Evolutionary conservation across 2,113 vertebrate genomes (phyloP), one percentile per base, ranked within the genome.

Genomic region (Dicerorhinus sumatrensis): DNA sequence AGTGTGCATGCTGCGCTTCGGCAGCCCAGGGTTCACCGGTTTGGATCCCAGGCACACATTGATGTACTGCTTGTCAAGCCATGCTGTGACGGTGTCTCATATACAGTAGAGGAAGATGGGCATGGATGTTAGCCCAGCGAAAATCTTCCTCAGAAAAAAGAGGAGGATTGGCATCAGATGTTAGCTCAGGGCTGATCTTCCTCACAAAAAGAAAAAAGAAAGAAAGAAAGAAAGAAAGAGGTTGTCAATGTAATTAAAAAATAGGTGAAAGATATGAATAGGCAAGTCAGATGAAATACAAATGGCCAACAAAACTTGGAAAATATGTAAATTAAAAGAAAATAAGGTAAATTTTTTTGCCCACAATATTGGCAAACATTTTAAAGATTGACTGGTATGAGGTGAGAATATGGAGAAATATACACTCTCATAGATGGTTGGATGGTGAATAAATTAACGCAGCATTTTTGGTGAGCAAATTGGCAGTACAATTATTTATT

Each of bases 251-350:
- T 84, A 56, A 89, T 12, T 56, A 60, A 84, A 84, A 60, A 79
- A 79, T 70, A 14, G 23, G 25, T 77, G 21, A 83, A 79, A 84
- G 29, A 27, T 48, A 96, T 39, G 33, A 67, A 39, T 21, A 81
- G 39, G 31, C 3, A 77, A 79, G 31, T 79, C 7, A 72, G n/a
- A 63, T 89, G 18, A 92, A 91, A 48, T 23, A 36, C 5, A 46
- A 77, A 14, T 88, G n/a, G 6, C 10, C 16, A 63, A 88, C 16
- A 76, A 83, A 54, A 25, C 18, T 70, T 92, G 58, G 48, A 92
- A 89, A 72, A 58, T 63, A 79, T n/a, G 2, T 58, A 96, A 76
- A 87, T 94, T 75, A 73, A 58, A 81, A 77, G 8, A 87, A 87
- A 91, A 76, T 3, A 12, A 62, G 29, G n/a, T 42, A 33, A 83